Evolutionary conservation across 2,888 invertebrate species (phyloP).

Genomic region (Macrophya annulata): DNA sequence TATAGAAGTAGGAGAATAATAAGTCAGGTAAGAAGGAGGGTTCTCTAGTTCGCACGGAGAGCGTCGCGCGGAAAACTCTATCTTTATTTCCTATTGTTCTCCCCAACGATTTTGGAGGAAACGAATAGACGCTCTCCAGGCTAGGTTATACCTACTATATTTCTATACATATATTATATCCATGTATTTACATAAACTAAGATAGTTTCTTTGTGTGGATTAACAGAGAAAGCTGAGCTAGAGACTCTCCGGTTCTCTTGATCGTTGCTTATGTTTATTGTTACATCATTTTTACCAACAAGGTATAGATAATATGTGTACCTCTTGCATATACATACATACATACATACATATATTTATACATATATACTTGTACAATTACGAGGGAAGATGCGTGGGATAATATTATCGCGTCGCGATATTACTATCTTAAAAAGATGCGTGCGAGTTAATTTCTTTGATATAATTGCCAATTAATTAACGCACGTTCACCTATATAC

Average conservation of each 20-base stretch:
- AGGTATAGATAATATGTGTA: background rate
- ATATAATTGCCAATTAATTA: constrained; percentile 44
- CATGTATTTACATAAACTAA: background rate
- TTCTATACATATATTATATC: background rate
- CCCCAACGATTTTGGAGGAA: constrained; percentile 64
- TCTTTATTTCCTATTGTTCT: constrained; percentile 72
- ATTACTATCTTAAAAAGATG: constrained; percentile 24
- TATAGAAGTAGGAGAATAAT: constrained; percentile 57
- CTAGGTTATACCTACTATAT: background rate
- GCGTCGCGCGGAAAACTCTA: constrained; percentile 71
- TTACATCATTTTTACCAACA: constrained; percentile 26
- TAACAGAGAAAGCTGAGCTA: constrained; percentile 31
- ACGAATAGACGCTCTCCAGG: background rate
- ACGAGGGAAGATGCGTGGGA: constrained; percentile 4
- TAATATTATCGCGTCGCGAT: background rate
- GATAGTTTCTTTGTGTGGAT: background rate
- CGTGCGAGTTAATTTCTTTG: constrained; percentile 38
- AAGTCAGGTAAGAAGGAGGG: constrained; percentile 31
- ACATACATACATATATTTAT: background rate
- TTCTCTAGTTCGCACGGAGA: constrained; percentile 68
- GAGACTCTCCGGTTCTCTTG: background rate
- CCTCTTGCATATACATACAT: background rate
- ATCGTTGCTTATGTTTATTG: constrained; percentile 44
- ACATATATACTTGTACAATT: too few relatives aligned
- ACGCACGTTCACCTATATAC: background rate